Evolutionary conservation across 2,888 invertebrate species (phyloP).

Genomic region (Luffia ferchaultella): DNA sequence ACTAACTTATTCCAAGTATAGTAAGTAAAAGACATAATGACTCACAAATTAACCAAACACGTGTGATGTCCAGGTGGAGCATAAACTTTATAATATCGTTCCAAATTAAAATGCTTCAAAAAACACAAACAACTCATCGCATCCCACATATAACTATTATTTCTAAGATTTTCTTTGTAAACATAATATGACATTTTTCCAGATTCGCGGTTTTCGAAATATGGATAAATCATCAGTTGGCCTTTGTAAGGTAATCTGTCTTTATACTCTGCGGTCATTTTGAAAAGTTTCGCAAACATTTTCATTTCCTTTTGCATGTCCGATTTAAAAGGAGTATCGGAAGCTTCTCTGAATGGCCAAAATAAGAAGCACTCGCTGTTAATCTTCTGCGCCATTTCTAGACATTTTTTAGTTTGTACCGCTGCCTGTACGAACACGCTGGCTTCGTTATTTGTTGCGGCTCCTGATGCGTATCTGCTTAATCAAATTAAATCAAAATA

Average conservation of each 20-base stretch:
- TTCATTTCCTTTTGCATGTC: constrained; percentile 68
- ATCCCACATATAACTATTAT: constrained; percentile 69
- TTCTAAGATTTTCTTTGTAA: constrained; percentile 33
- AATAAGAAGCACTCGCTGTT: constrained; percentile 70
- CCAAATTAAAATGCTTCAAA: constrained; percentile 66
- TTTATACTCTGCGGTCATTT: constrained; percentile 70
- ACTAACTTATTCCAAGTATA: not conserved
- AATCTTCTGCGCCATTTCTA: constrained; percentile 68
- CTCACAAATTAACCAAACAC: constrained; percentile 69
- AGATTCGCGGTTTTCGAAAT: constrained; percentile 18
- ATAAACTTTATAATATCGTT: constrained; percentile 69
- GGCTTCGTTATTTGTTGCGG: constrained; percentile 68
- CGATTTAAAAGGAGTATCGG: constrained; percentile 64
- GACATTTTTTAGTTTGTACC: constrained; percentile 67
- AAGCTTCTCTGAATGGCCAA: constrained; percentile 69
- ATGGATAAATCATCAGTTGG: constrained; percentile 66
- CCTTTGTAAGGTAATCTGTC: constrained; percentile 69
- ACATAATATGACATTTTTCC: too few relatives aligned
- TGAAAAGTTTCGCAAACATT: constrained; percentile 67
- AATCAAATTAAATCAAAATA: not conserved
- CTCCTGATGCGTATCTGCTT: constrained; percentile 66
- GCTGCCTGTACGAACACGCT: constrained; percentile 67
- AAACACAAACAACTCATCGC: constrained; percentile 70
- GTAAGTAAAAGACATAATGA: constrained; percentile 16
- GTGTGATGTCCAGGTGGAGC: constrained; percentile 70